Evolutionary conservation across 2,797 vertebrate species (phyloP), one percentile per base, ranked within the genome.

Genomic region (Moxostoma hubbsi): DNA sequence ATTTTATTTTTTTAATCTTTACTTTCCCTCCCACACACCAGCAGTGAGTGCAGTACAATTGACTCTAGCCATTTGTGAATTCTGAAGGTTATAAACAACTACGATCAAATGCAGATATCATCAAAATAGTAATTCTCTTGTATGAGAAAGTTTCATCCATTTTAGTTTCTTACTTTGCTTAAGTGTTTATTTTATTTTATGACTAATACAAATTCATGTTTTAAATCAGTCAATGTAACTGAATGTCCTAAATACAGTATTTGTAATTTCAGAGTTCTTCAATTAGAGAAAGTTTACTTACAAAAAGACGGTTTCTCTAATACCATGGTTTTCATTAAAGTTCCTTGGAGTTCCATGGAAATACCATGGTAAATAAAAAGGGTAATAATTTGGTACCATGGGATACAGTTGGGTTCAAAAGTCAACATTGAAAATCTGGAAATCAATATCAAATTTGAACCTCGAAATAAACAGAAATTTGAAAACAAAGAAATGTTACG

Each of bases 11-110:
- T 86, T 87, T 88, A 84, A 75, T 73, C 70, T 24, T 69, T 69
- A 24, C 45, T 47, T 89, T 92, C 83, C 87, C 87, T 43, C 87
- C 86, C 89, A 87, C 89, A 88, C 90, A 89, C 89, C 88, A 91
- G 89, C 91, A 85, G 86, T 75, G 83, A 84, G 81, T 75, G 86
- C 86, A 88, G 74, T 57, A 82, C 86, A 85, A 67, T 47, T 73
- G 9, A 61, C 59, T 51, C 12, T 64, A 58, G 43, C 24, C 50
- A n/a, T 70, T 61, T 66, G 47, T 61, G 24, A 53, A 36, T 13
- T 61, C 65, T 16, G 55, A 66, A 66, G 13, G 9, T n/a, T 51
- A 57, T 13, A 50, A 58, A 65, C 9, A 54, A 15, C 18, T 66
- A 69, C n/a, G 57, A 55, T 74, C 54, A 78, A 74, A 62, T 43